phyloP scores from a whole-genome alignment of 2,113 vertebrate genomes.

The Alethe castanea region DNA sequence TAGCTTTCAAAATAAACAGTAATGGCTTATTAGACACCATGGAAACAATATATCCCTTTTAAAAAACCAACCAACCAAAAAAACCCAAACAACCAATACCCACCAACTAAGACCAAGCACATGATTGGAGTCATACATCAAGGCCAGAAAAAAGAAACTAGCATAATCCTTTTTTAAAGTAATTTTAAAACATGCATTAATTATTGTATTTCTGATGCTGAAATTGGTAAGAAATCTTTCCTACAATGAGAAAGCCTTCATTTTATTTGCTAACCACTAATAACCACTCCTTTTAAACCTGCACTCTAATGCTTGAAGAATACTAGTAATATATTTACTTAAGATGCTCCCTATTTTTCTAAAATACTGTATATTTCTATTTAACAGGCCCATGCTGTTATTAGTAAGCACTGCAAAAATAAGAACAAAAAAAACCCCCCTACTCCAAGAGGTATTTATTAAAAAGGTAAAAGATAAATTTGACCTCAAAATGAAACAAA shows the following conservation, averaged over 20 bases:
- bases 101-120: neutral
- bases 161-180: neutral
- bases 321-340: neutral
- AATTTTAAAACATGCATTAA: neutral
- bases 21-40: neutral
- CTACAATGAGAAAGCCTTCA: neutral
- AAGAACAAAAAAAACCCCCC: neutral
- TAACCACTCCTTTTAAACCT: neutral
- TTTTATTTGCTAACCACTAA: neutral
- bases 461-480: conserved; percentile 19
- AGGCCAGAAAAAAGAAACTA: neutral
- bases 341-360: neutral
- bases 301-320: neutral
- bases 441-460: neutral
- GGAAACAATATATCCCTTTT: neutral
- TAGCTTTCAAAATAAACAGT: conserved; percentile 33
- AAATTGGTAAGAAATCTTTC: neutral
- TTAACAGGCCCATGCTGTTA: neutral
- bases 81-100: neutral
- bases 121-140: neutral
- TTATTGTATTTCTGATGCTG: neutral
- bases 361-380: neutral
- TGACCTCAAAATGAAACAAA: neutral
- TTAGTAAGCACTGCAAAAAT: neutral
- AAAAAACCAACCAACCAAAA: neutral